Percentiles rank a stretch among this genome's conserved stretches.
phyloP scores from a whole-genome alignment of 2,888 invertebrate genomes.

The Neoaliturus tenellus region DNA sequence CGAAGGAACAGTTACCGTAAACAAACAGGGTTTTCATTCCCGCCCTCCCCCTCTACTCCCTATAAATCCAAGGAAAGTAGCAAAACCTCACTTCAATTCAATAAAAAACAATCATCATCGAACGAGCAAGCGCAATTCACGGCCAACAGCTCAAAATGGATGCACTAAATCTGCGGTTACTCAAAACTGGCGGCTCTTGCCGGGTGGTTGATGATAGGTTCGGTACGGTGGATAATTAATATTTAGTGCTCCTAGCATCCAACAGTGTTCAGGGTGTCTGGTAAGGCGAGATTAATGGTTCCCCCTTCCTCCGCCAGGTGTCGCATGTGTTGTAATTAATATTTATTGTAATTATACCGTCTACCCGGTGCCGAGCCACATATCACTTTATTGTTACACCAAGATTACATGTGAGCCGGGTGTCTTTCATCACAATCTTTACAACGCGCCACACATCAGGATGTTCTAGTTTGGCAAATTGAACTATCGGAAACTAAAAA shows the following conservation, averaged over 20 bases:
- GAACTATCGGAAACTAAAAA: no score
- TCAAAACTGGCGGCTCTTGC: neutral
- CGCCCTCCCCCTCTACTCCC: no score
- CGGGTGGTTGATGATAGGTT: slow-evolving; percentile 4
- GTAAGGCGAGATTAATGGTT: slow-evolving; percentile 29
- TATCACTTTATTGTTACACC: slow-evolving; percentile 5
- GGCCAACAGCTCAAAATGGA: no score
- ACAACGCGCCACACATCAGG: no score
- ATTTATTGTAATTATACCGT: slow-evolving; percentile 37
- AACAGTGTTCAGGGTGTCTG: no score
- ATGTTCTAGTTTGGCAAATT: no score
- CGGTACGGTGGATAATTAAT: slow-evolving; percentile 15
- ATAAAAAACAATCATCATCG: no score
- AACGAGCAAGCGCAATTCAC: no score
- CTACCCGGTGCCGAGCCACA: slow-evolving; percentile 14
- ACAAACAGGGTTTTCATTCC: no score
- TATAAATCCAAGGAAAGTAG: no score
- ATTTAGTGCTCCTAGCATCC: slow-evolving; percentile 13
- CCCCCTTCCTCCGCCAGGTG: slow-evolving; percentile 21
- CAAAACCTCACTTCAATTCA: no score
- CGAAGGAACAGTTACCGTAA: no score
- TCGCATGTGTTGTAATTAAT: slow-evolving; percentile 42
- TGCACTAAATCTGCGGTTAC: neutral
- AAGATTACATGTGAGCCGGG: neutral
- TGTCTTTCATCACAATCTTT: neutral